Evolutionary conservation across 1,140 invertebrate genomes (phyloP), one percentile per base, ranked within the genome.

Genomic region (Caligus rogercresseyi): DNA sequence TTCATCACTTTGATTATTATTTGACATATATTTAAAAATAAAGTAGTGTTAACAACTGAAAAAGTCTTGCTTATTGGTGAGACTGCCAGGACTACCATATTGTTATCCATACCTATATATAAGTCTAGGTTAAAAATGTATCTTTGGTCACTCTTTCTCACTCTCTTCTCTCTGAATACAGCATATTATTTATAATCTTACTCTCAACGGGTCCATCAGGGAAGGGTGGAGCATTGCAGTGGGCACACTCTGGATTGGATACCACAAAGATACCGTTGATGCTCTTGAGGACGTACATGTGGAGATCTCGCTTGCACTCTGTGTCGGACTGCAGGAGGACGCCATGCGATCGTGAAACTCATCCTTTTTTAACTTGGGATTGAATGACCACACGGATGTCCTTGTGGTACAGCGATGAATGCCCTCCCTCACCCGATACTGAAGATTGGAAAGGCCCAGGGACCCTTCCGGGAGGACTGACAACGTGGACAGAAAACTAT

Each of bases 361-460:
- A 25, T n/a, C 21, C 15, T 25, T 18, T 31, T 26, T 25, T 18
- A 43, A 43, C 2, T 43, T 43, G 57, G 57, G 26, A 18, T 60
- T 60, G n/a, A 25, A 3, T 19, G 23, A 18, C 57, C 57, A 60
- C 26, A 24, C 16, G 13, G 23, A 25, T 1, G 57, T 60, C 18
- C 43, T 60, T 15, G 57, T 60, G 13, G 57, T 26, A 25, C 57
- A 60, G 4, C 57, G 24, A 60, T 60, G 57, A 20, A 60, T 26
- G 15, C 57, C 57, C 43, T 60, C 57, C 16, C n/a, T 14, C 24
- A 60, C 26, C 43, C 20, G 18, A n/a, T 43, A n/a, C 7, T 43
- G 7, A n/a, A 43, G n/a, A 11, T 43, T 7, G 7, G 31, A 43
- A 7, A 43, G 31, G 7, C 31, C 31, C 7, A 43, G n/a, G 7